Percentiles rank a stretch among this genome's conserved stretches.
These are phyloP conservation scores for Carcinoscorpius rotundicauda DNA, from an alignment of 1,140 invertebrate genomes.

Conservation along the genomic window DNA sequence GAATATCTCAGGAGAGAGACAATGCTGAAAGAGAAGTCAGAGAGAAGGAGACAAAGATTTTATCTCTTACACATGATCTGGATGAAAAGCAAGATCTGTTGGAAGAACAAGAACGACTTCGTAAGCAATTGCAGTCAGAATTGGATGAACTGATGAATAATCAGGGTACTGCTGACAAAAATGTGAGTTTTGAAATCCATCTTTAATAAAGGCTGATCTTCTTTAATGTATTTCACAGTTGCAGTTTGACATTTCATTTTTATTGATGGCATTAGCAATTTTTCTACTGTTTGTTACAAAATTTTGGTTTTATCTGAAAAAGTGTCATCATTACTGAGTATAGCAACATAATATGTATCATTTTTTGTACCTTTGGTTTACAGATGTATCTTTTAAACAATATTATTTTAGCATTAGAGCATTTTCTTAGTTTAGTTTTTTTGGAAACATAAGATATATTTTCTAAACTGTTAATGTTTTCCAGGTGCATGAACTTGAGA, in stretches of 20 bases:
- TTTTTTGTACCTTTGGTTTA: too few relatives aligned
- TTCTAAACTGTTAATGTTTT: not conserved
- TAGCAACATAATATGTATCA: too few relatives aligned
- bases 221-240: too few relatives aligned
- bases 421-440: not conserved
- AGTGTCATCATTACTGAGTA: too few relatives aligned
- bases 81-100: constrained; percentile 81
- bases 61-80: constrained; percentile 76
- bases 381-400: too few relatives aligned
- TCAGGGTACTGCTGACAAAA: constrained; percentile 94
- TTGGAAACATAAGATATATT: not conserved
- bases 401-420: too few relatives aligned
- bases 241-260: too few relatives aligned
- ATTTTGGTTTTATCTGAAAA: too few relatives aligned
- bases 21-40: constrained; percentile 81
- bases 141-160: constrained; percentile 88
- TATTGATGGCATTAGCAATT: too few relatives aligned
- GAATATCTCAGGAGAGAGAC: constrained; percentile 73
- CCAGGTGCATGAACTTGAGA: constrained; percentile 75
- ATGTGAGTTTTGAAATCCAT: constrained; percentile 42
- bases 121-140: constrained; percentile 77
- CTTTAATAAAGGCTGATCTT: too few relatives aligned
- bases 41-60: constrained; percentile 92
- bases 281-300: too few relatives aligned
- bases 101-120: constrained; percentile 75